Evolutionary conservation across 2,888 invertebrate species (phyloP), one percentile per base, ranked within the genome.

Genomic region (Aphrophora alni): DNA sequence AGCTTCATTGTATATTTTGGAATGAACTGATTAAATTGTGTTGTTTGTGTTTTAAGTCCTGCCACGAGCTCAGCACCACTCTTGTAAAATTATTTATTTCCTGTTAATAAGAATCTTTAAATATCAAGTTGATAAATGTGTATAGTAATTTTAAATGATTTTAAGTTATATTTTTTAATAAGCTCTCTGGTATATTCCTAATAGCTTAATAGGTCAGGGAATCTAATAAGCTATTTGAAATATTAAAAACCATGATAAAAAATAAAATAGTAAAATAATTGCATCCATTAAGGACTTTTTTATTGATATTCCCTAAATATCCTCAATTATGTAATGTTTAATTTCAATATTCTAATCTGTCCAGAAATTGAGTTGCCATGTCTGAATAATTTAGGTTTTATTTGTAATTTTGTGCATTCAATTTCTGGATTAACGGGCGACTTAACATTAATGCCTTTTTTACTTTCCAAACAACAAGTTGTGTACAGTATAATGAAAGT

Each of bases 51-150:
- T 59, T 59, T 59, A 59, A 59, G 59, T 59, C 21, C 59, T 59
- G 12, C 59, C 59, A 5, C 21, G 14, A 59, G n/a, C 21, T 59
- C 21, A 21, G 21, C 59, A 59, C 21, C 59, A 21, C 3, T 17
- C 59, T 59, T 59, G n/a, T 59, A 59, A 59, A 59, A 59, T 59
- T 59, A 59, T 59, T 59, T 59, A 59, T 59, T 59, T 44, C 44
- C 10, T 44, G 44, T 44, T 44, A 44, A 44, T 14, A 14, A 44
- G 17, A 17, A 44, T 14, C 44, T 44, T 44, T 44, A 44, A 44
- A 4, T 44, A 10, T 44, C 44, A 44, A 17, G 12, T 14, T 44
- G 10, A 17, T 44, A 44, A 33, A 44, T 44, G 44, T 44, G 17
- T 44, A 44, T 44, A 44, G 44, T 14, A 44, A 33, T 33, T 33